Base-by-base conservation (phyloP, 64 coral and sea anemone genomes). In the Montipora efflorescens region DNA sequence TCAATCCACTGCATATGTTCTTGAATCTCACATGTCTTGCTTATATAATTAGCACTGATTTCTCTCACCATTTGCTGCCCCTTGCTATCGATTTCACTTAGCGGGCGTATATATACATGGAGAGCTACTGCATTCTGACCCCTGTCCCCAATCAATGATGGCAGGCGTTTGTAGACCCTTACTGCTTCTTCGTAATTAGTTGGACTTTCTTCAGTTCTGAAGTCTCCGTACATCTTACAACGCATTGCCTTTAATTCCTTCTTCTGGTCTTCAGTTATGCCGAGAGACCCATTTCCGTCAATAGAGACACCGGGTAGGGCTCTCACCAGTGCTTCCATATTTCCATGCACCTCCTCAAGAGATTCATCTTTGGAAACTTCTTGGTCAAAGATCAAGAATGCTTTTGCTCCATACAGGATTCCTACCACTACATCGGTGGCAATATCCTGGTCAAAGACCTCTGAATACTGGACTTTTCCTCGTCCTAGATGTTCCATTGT, bases 361-460 rank as follows among this genome's bases (percentile, higher is more conserved):
- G 25, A 25, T n/a, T n/a, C n/a, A n/a, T n/a, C 21, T 57, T 74
- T 80, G 7, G 83, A 80, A 57, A 93, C 72, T 73, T 88, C 76
- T 28, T 81, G 87, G 57, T 93, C 92, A 70, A 93, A 93, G 59
- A 93, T 78, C 8, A 93, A 69, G 28, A 93, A 74, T 55, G 75
- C 75, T 52, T 93, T 88, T 48, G 92, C 83, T 64, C 92, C 92
- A 88, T 93, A 93, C 57, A 85, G 64, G 48, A 93, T 88, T 73
- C 92, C 92, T 80, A 88, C 62, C 75, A 93, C 92, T 19, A 93
- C 84, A 93, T 93, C 83, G 10, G 92, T 93, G 52, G 84, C 92
- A 21, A 48, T 88, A 19, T 88, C 73, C 55, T 83, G 22, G 21
- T 88, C 62, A 88, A 93, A 57, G 5, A 55, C 84, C 50, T 88